Evolutionary conservation across 2,113 vertebrate genomes (phyloP).

Genomic region (Lota lota): DNA sequence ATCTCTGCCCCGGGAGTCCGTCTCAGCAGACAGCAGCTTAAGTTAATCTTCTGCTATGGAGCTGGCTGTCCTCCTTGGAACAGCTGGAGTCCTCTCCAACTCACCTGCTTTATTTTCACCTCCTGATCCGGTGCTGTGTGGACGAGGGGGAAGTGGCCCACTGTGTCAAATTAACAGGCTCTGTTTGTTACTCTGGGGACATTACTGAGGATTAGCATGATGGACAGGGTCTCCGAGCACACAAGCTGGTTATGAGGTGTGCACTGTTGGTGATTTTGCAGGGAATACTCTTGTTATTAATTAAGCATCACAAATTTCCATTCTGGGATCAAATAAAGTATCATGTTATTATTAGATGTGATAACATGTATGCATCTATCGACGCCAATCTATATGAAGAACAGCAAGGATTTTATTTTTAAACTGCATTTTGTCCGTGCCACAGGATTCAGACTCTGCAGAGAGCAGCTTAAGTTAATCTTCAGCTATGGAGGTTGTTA

Average conservation of each 20-base stretch:
- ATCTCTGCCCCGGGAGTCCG: conserved; percentile 29
- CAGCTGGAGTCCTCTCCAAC: conserved; percentile 44
- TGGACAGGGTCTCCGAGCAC: neutral
- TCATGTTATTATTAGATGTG: no score
- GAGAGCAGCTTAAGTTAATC: conserved; percentile 50
- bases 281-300: no score
- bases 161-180: conserved; percentile 49
- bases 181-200: conserved; percentile 20
- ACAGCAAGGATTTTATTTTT: no score
- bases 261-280: no score
- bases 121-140: neutral
- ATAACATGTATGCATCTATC: no score
- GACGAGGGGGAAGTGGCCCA: conserved; percentile 18
- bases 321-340: no score
- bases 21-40: conserved; percentile 27
- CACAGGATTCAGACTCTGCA: conserved; percentile 23
- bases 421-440: conserved; percentile 27
- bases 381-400: no score
- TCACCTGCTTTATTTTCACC: conserved; percentile 36
- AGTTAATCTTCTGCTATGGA: conserved; percentile 54
- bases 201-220: conserved; percentile 22
- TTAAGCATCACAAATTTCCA: no score
- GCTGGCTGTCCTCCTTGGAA: conserved; percentile 40
- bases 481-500: conserved; percentile 50
- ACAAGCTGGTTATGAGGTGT: neutral